Evolutionary conservation across 1,140 invertebrate genomes (phyloP), one percentile per base, ranked within the genome.

Genomic region (Brachionus asplanchnoidis): DNA sequence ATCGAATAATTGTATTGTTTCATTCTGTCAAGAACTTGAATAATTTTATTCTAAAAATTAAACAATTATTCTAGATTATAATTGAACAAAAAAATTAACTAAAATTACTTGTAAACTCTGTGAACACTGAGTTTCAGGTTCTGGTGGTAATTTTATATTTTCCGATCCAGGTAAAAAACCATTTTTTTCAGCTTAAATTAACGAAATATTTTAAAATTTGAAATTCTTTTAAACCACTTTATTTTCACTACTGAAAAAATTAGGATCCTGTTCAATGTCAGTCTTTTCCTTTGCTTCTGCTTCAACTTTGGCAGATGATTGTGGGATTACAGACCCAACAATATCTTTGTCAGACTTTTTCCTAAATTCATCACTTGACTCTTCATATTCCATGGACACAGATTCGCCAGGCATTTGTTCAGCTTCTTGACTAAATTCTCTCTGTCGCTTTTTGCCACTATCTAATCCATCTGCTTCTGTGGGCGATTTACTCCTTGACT

Each of bases 1-100:
- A 82, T 82, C 36, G 79, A 82, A 36, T 82, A 82, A 36, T 82
- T 82, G 11, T 65, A 42, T 11, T 60, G 20, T 36, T 82, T 44
- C 79, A 82, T 82, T 44, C 79, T 32, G 40, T 82, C 53, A 53
- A 82, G 28, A 40, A 82, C 79, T 82, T 82, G 50, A 40, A 82
- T 26, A 12, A 82, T 82, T 82, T 65, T 82, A 17, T 82, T 82
- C 79, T 82, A 14, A 36, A 46, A 26, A 14, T 36, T n/a, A 46
- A 77, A 73, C 28, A 56, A 36, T 68, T 3, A 82, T 6, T 44
- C 40, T 36, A 3, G 65, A 2, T 60, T 17, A 42, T 0, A 20
- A 56, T 40, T 44, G 2, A 53, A 26, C 23, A 46, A 53, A 60
- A 46, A 79, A 46, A 44, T 0, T 14, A 14, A 80, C 28, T 32